Evolutionary conservation across 1,140 invertebrate genomes (phyloP), one percentile per base, ranked within the genome.

Genomic region (Saccostrea cuccullata): DNA sequence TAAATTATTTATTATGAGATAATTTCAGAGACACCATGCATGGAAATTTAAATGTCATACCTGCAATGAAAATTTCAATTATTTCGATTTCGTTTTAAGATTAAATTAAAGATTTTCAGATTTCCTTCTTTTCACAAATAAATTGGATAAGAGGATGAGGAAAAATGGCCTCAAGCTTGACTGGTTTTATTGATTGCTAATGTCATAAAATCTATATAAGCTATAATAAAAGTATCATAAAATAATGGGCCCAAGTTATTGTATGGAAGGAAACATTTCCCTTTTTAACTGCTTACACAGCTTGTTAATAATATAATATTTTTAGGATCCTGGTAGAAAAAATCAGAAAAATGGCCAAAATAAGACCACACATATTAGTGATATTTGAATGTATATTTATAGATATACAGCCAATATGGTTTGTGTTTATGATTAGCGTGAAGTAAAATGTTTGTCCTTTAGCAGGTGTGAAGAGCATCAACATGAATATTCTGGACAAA

Each of bases 391-490:
- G 17, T 17, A 6, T 17, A 64, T 64, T 64, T 64, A 20, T 47
- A 64, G 58, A 64, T 64, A 20, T 64, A 64, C 20, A 30, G 2
- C 30, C 70, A 77, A 17, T 77, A 30, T 77, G 70, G 70, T 77
- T 64, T 64, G 17, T 64, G 58, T 64, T 64, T n/a, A 64, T 17
- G 17, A 64, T 64, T 64, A 20, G 70, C 11, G 26, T 15, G 70
- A 30, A 77, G 70, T 77, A 4, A n/a, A 64, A 26, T 77, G 70
- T 30, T 77, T 26, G 26, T 64, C 13, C 70, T 77, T 77, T 30
- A 77, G 70, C 70, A 77, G 70, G 70, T 77, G 70, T 77, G 30
- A 77, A 77, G 70, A 77, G 26, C 70, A 77, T 77, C 70, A 77
- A 36, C 70, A 26, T 26, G 70, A 77, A 77, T 36, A 77, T 36